Evolutionary conservation across 2,888 invertebrate species (phyloP).

Genomic region (Habroteleia sp.): DNA sequence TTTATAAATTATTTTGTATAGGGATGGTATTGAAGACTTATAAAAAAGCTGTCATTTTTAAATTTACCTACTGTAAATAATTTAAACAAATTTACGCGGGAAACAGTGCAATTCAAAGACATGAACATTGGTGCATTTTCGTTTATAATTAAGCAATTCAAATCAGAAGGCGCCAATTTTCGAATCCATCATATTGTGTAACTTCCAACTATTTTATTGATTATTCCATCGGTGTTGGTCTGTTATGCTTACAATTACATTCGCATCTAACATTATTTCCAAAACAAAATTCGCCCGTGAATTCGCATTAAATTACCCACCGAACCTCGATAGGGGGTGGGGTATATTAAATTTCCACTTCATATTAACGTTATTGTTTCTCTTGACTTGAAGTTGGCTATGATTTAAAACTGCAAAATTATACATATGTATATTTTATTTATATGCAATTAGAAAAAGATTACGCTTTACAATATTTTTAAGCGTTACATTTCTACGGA

Average conservation of each 20-base stretch:
- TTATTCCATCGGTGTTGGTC: not conserved
- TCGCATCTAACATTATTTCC: not conserved
- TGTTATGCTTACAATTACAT: not conserved
- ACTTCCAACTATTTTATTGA: slow-evolving; percentile 1
- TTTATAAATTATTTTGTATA: no score
- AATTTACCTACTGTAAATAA: no score
- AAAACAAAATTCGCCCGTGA: no score
- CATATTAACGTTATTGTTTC: not conserved
- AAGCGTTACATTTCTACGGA: no score
- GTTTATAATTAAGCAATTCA: slow-evolving; percentile 2
- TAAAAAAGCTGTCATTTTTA: no score
- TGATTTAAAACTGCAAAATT: no score
- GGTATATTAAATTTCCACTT: not conserved
- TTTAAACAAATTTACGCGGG: no score
- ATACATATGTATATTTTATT: no score
- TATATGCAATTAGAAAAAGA: no score
- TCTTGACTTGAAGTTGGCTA: not conserved
- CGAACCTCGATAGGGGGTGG: not conserved
- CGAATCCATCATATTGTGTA: not conserved
- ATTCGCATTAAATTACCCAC: not conserved
- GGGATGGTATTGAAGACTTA: no score
- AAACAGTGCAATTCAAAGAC: no score
- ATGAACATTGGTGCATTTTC: slow-evolving; percentile 1
- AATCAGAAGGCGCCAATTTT: slow-evolving; percentile 8
- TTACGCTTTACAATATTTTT: no score